These are phyloP conservation scores for Caenorhabditis drosophilae DNA, from an alignment of 2,888 invertebrate genomes.

Conservation along the genomic window DNA sequence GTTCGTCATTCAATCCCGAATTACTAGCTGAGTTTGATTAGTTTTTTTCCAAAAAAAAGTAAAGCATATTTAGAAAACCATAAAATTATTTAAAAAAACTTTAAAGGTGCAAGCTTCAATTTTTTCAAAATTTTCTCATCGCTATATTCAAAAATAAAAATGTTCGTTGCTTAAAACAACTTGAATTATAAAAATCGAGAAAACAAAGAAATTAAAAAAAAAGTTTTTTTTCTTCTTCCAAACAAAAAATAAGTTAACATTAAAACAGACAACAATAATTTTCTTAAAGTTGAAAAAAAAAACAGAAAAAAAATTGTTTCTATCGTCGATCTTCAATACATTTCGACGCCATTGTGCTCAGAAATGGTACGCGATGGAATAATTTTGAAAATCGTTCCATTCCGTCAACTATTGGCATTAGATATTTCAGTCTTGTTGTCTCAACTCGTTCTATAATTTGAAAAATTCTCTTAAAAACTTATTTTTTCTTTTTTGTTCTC, in stretches of 20 bases:
- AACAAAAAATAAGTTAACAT: not conserved
- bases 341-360: conserved; percentile 7
- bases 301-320: not conserved
- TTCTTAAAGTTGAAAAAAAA: too few relatives aligned
- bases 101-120: too few relatives aligned
- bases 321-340: not conserved
- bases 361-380: conserved; percentile 28
- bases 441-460: not conserved
- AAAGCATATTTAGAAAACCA: too few relatives aligned
- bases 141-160: not conserved
- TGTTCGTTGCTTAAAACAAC: not conserved
- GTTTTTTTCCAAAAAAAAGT: too few relatives aligned
- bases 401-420: conserved; percentile 36
- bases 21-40: too few relatives aligned
- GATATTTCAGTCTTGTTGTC: conserved; percentile 3
- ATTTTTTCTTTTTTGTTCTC: conserved; percentile 2
- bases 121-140: not conserved
- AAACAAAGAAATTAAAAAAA: conserved; percentile 1
- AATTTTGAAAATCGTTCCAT: conserved; percentile 46
- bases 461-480: not conserved
- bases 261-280: not conserved
- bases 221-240: not conserved
- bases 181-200: too few relatives aligned
- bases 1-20: conserved; percentile 11
- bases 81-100: too few relatives aligned